Evolutionary conservation across 2,888 invertebrate species (phyloP), one percentile per base, ranked within the genome.

Genomic region (Ormia ochracea): DNA sequence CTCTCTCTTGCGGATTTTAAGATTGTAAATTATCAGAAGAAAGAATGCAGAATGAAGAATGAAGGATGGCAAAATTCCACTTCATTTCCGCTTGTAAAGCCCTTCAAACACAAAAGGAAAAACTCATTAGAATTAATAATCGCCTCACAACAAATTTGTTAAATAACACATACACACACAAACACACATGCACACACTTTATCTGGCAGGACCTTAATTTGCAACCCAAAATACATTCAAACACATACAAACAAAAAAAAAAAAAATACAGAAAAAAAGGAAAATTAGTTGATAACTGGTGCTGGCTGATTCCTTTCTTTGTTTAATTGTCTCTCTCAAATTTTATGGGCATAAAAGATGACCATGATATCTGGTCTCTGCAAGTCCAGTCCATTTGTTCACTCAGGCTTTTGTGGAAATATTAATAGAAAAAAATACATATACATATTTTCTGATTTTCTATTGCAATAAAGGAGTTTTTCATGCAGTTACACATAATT

Each of bases 101-200:
- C 41, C 41, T 54, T 31, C 1, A 17, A 1, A 38, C 4, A 21
- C 31, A 36, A 36, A 31, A n/a, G n/a, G n/a, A 31, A 17, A 31
- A 65, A 70, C 43, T 75, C 79, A 76, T 76, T 68, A 61, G 54
- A 75, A 76, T 76, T 80, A 61, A 80, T 80, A 68, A 66, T 2
- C 5, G 33, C 26, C 36, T 45, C n/a, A 26, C 19, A 56, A 31
- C 36, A 14, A 65, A 41, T 52, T 5, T 17, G 6, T 17, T 7
- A 41, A 41, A 41, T 19, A 21, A 45, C 41, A 43, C 19, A 33
- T 17, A 23, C 7, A 7, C 14, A 12, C 7, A 14, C n/a, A 26
- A 26, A 38, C 26, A 36, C 9, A 65, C n/a, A 26, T 19, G 31
- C 26, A 36, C 9, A 65, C n/a, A 26, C 23, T 21, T 33, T 59